Conservation (phyloP, 2,888 invertebrate genomes). For the Pseudeuparius sepicola region DNA sequence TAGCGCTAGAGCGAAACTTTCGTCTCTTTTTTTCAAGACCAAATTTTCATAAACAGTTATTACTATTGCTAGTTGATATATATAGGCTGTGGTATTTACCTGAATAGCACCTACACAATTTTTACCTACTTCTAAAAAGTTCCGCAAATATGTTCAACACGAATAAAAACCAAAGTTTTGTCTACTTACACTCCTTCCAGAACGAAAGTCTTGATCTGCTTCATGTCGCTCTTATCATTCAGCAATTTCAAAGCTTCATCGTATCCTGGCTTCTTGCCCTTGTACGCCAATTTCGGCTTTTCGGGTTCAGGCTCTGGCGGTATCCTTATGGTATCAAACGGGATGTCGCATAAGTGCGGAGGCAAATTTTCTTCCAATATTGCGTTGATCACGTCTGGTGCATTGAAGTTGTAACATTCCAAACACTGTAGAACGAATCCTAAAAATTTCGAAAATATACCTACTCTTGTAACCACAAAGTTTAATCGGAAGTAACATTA, state of each 20-base stretch:
- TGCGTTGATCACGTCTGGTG: constrained; percentile 71
- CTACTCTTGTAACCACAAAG: too few relatives aligned
- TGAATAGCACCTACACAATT: too few relatives aligned
- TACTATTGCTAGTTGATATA: too few relatives aligned
- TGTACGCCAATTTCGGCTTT: constrained; percentile 34
- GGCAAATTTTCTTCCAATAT: constrained; percentile 68
- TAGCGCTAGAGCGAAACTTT: too few relatives aligned
- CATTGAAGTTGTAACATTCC: constrained; percentile 63
- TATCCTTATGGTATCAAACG: constrained; percentile 41
- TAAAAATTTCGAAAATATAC: too few relatives aligned
- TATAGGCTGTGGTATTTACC: too few relatives aligned
- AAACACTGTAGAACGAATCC: constrained; percentile 61
- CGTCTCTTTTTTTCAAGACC: too few relatives aligned
- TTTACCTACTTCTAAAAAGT: too few relatives aligned
- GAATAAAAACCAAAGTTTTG: too few relatives aligned
- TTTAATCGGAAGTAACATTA: too few relatives aligned
- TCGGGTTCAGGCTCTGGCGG: constrained; percentile 46
- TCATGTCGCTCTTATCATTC: constrained; percentile 57
- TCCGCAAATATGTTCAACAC: too few relatives aligned
- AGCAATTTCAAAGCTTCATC: constrained; percentile 52
- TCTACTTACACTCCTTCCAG: constrained; percentile 32
- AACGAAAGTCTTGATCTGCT: constrained; percentile 32
- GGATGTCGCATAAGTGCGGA: constrained; percentile 34
- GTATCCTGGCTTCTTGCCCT: constrained; percentile 54
- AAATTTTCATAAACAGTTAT: too few relatives aligned